Conservation (phyloP, 2,113 vertebrate species). For the Solenodon paradoxus region DNA sequence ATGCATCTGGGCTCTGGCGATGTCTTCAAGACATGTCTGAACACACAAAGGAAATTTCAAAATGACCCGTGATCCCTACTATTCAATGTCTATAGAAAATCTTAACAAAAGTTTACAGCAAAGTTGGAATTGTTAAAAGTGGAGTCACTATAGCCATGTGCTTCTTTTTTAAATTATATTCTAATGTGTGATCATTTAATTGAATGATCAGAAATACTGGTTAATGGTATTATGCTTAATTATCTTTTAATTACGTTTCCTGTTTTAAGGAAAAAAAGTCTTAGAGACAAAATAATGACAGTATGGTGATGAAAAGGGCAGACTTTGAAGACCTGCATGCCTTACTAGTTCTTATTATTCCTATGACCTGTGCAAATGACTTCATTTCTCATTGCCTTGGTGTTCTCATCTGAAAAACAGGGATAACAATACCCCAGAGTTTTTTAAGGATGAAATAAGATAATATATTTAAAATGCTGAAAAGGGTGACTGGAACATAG, state of each 20-base stretch:
- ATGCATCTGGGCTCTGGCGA: conserved; percentile 84
- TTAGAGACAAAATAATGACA: background rate
- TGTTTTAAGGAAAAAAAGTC: background rate
- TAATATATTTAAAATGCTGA: background rate
- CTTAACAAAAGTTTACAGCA: background rate
- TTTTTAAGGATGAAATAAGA: conserved; percentile 41
- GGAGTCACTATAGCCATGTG: background rate
- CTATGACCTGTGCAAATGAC: background rate
- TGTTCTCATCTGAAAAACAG: conserved; percentile 14
- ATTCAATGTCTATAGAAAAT: background rate
- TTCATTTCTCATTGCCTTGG: conserved; percentile 26
- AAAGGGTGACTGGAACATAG: background rate
- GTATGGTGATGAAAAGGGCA: background rate
- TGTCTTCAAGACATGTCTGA: conserved; percentile 91
- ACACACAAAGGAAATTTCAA: conserved; percentile 42
- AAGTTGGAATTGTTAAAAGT: background rate
- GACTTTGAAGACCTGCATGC: background rate
- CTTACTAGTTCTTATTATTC: background rate
- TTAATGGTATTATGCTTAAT: background rate
- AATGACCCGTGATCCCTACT: background rate
- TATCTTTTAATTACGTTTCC: conserved; percentile 10
- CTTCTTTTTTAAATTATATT: conserved; percentile 24
- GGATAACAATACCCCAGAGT: background rate
- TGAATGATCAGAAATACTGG: background rate
- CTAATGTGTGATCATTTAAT: background rate